A percentile compares a stretch with the other conserved stretches of the same genome.
These are phyloP conservation scores for Cryptotermes secundus DNA, from an alignment of 1,140 invertebrate species.

Conservation along the genomic window DNA sequence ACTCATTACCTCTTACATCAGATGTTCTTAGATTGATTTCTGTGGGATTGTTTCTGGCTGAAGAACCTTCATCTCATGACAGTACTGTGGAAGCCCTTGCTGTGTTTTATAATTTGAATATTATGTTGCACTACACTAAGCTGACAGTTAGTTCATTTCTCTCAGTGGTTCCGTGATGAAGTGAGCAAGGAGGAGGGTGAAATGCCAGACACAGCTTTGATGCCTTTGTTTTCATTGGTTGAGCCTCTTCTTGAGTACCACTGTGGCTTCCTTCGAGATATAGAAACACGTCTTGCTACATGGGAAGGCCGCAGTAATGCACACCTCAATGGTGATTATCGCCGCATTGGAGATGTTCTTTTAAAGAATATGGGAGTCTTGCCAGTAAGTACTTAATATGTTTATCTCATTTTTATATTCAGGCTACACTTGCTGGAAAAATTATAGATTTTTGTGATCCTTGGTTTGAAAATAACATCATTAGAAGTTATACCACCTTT, in stretches of 20 bases:
- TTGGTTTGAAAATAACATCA: no score
- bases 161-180: conserved; percentile 70
- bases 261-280: conserved; percentile 62
- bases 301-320: conserved; percentile 61
- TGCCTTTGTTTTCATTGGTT: conserved; percentile 57
- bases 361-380: conserved; percentile 60
- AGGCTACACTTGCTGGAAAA: no score
- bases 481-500: no score
- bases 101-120: no score
- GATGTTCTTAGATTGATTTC: no score
- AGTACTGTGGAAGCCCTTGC: no score
- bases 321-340: conserved; percentile 49
- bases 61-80: no score
- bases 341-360: conserved; percentile 66
- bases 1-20: no score
- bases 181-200: conserved; percentile 59
- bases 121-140: conserved; percentile 3
- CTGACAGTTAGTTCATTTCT: conserved; percentile 36
- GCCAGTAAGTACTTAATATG: conserved; percentile 48
- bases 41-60: no score
- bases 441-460: no score
- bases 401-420: no score
- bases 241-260: conserved; percentile 69
- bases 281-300: conserved; percentile 63
- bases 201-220: conserved; percentile 54